A percentile compares a stretch with the other conserved stretches of the same genome.
phyloP scores from a whole-genome alignment of 2,113 vertebrate genomes.

The Melanostigma gelatinosum region DNA sequence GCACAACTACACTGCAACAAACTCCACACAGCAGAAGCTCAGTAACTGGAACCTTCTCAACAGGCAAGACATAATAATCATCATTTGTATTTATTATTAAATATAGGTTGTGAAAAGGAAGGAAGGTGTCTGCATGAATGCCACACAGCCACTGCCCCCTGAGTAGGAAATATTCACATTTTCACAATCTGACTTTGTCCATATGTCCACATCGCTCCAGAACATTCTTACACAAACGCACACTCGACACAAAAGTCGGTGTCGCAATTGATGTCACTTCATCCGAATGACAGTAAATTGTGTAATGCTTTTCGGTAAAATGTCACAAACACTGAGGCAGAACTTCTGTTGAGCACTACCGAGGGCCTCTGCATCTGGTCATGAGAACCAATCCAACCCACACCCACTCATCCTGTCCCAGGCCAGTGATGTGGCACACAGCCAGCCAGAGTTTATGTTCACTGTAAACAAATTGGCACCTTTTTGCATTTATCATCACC shows the following conservation, averaged over 20 bases:
- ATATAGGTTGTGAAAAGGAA: no score
- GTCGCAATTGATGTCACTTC: background rate
- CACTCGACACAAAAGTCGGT: background rate
- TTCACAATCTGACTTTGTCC: background rate
- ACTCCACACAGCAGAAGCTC: slow-evolving; percentile 83
- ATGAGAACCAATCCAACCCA: slow-evolving; percentile 44
- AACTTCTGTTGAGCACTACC: slow-evolving; percentile 1
- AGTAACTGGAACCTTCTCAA: slow-evolving; percentile 85
- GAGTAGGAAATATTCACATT: background rate
- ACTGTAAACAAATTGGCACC: slow-evolving; percentile 34
- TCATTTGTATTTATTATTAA: accelerated
- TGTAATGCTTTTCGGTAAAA: background rate
- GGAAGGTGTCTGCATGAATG: background rate
- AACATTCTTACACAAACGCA: background rate
- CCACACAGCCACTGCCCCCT: background rate
- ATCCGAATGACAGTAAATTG: background rate
- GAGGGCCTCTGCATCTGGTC: slow-evolving; percentile 26
- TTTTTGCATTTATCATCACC: slow-evolving; percentile 7
- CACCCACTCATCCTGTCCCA: slow-evolving; percentile 45
- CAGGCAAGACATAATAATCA: slow-evolving; percentile 76
- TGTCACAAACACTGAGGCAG: background rate
- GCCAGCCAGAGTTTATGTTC: slow-evolving; percentile 46
- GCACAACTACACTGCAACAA: slow-evolving; percentile 85
- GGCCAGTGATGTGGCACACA: slow-evolving; percentile 28
- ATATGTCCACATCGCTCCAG: background rate